These are phyloP conservation scores for Limnothrissa miodon DNA, from an alignment of 2,113 vertebrate species.

Conservation along the genomic window DNA sequence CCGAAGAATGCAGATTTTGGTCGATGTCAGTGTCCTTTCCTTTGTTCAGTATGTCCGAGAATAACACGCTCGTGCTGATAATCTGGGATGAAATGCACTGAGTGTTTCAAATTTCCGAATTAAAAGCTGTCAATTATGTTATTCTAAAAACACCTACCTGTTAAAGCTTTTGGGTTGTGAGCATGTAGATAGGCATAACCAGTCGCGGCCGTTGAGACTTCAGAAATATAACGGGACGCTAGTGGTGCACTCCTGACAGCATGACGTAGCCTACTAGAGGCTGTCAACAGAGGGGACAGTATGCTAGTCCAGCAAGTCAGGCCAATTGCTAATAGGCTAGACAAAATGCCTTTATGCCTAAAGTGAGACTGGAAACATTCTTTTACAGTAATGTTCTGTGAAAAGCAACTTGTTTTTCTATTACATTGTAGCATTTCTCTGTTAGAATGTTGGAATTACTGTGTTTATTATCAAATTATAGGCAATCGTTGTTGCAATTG, in stretches of 20 bases:
- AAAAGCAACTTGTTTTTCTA: too few relatives aligned
- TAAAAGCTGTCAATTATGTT: neutral
- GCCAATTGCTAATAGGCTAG: neutral
- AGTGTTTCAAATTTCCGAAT: neutral
- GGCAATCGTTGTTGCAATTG: too few relatives aligned
- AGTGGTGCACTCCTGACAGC: conserved; percentile 14
- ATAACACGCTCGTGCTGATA: neutral
- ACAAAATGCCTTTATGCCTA: too few relatives aligned
- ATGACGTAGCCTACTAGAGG: conserved; percentile 3
- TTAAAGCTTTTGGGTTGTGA: conserved; percentile 12
- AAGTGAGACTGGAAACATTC: too few relatives aligned
- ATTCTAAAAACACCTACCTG: conserved; percentile 35
- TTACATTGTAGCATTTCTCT: too few relatives aligned
- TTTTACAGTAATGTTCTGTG: too few relatives aligned
- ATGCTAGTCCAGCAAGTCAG: neutral
- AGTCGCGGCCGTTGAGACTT: neutral
- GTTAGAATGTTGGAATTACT: too few relatives aligned
- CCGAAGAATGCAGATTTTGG: neutral
- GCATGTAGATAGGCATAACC: neutral
- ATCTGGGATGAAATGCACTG: neutral
- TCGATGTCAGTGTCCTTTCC: neutral
- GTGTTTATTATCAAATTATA: too few relatives aligned
- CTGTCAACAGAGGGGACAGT: conserved; percentile 11
- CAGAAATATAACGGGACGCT: conserved; percentile 22
- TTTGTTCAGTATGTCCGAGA: neutral